Conservation (phyloP, 2,113 vertebrate genomes). For the Vombatus ursinus region DNA sequence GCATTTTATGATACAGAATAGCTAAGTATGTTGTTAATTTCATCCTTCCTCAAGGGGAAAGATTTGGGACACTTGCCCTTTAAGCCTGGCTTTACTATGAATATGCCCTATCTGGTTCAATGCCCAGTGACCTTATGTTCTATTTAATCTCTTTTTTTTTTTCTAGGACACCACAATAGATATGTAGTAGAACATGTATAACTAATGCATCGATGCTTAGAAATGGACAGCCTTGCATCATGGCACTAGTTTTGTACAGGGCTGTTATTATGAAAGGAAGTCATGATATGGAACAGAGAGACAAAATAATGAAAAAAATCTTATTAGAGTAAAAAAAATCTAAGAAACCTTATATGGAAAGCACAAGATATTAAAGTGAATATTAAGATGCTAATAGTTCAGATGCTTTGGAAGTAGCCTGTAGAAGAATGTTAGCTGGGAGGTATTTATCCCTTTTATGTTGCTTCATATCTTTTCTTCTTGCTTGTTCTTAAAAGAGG, state of each 20-base stretch:
- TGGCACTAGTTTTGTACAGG: background rate
- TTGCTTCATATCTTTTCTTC: background rate
- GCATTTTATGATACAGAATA: background rate
- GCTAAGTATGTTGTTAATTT: background rate
- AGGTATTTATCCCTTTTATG: background rate
- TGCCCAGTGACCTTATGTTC: background rate
- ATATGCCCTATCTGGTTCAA: background rate
- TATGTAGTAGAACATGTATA: background rate
- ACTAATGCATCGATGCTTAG: background rate
- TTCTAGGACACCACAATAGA: background rate
- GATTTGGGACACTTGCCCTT: background rate
- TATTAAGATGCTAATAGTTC: background rate
- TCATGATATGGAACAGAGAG: background rate
- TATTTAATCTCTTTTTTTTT: background rate
- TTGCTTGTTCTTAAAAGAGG: background rate
- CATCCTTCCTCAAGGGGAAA: background rate
- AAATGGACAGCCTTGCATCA: accelerated
- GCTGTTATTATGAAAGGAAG: background rate
- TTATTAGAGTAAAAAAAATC: background rate
- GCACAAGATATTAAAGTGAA: background rate
- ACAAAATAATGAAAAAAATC: background rate
- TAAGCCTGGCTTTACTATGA: background rate
- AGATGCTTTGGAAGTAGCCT: background rate
- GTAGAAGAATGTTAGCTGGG: background rate
- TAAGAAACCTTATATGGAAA: background rate